These are phyloP conservation scores for Lithobates pipiens DNA, from an alignment of 2,797 vertebrate genomes.

Conservation along the genomic window DNA sequence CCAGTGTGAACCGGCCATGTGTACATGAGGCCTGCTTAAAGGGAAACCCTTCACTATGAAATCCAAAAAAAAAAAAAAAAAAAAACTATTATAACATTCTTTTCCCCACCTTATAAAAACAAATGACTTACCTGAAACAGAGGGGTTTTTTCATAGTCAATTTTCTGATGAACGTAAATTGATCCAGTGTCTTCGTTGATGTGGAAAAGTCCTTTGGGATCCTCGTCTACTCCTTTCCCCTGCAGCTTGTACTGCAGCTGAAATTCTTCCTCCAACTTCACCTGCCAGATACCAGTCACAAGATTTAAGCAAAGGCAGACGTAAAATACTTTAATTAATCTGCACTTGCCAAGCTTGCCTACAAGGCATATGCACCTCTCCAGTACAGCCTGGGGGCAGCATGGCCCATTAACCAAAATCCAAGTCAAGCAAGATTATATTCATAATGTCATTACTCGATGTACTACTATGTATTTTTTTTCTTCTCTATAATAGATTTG, in stretches of 20 bases:
- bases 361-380: neutral
- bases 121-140: conserved; percentile 39
- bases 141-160: conserved; percentile 69
- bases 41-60: too few species aligned
- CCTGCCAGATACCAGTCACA: conserved; percentile 24
- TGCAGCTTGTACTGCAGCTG: conserved; percentile 51
- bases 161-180: conserved; percentile 60
- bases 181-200: conserved; percentile 64
- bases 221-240: conserved; percentile 69
- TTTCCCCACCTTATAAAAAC: too few species aligned
- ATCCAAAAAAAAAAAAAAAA: too few species aligned
- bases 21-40: too few species aligned
- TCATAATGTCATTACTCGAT: neutral
- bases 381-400: neutral
- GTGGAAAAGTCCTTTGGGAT: conserved; percentile 64
- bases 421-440: neutral
- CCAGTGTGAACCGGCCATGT: too few species aligned
- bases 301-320: conserved; percentile 10
- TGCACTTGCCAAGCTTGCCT: neutral
- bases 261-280: conserved; percentile 17
- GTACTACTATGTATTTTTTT: neutral
- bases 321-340: neutral
- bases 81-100: too few species aligned
- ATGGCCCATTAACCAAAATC: conserved; percentile 5
- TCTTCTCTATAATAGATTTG: neutral